Conservation (phyloP, 2,888 invertebrate genomes). For the Sphaerophoria rueppellii region DNA sequence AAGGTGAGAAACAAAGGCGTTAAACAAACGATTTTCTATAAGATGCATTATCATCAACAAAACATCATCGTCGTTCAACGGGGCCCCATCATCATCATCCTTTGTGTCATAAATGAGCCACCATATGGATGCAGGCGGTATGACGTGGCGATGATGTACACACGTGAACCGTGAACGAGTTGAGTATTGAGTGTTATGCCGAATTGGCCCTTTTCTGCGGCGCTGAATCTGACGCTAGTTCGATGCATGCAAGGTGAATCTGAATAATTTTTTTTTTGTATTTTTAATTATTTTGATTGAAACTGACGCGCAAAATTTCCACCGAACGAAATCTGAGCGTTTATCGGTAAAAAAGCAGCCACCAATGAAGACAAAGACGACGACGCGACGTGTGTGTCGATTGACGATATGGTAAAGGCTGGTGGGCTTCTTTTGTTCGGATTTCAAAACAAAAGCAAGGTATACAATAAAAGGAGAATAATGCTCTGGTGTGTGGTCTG, state of each 20-base stretch:
- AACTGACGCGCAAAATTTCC: conserved; percentile 71
- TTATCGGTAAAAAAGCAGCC: conserved; percentile 37
- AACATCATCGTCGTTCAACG: conserved; percentile 9
- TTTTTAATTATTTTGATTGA: conserved; percentile 45
- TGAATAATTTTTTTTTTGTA: conserved; percentile 44
- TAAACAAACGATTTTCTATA: conserved; percentile 16
- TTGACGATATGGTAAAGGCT: conserved; percentile 57
- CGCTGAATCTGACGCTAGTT: no score
- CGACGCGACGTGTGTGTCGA: conserved; percentile 60
- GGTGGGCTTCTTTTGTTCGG: conserved; percentile 64
- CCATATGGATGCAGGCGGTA: conserved; percentile 69
- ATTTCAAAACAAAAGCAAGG: conserved; percentile 16
- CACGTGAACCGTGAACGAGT: no score
- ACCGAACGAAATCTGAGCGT: conserved; percentile 69
- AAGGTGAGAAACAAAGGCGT: conserved; percentile 68
- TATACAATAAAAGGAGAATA: conserved; percentile 14
- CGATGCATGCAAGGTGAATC: conserved; percentile 51
- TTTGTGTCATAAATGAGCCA: conserved; percentile 69
- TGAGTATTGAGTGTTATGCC: neutral
- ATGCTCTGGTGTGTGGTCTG: conserved; percentile 65
- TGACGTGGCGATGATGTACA: neutral
- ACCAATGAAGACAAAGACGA: neutral
- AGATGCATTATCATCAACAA: conserved; percentile 52
- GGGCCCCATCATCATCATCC: conserved; percentile 39
- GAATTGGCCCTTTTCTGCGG: neutral